Percentiles rank a stretch among this genome's conserved stretches.
phyloP scores from a whole-genome alignment of 2,888 invertebrate species.

The Nasonia oneida region DNA sequence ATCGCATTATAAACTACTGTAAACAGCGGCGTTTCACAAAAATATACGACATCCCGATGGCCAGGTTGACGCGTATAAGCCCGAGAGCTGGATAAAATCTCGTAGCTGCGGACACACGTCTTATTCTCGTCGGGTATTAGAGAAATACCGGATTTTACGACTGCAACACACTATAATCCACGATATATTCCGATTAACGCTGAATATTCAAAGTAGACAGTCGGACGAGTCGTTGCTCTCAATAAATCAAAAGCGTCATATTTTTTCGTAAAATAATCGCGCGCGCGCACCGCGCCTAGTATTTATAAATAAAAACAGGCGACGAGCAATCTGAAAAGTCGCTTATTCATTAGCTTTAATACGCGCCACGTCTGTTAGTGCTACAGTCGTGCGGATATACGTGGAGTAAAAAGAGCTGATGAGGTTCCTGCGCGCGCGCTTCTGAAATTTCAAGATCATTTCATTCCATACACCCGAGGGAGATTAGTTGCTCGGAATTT shows the following conservation, averaged over 20 bases:
- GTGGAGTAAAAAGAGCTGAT: slow-evolving; percentile 3
- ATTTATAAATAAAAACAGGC: background rate
- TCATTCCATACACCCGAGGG: slow-evolving; percentile 17
- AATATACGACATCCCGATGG: background rate
- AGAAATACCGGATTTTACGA: background rate
- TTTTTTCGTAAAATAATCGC: background rate
- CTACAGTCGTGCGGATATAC: background rate
- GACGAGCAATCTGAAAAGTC: background rate
- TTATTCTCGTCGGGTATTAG: background rate
- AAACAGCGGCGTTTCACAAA: background rate
- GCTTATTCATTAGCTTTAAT: slow-evolving; percentile 49
- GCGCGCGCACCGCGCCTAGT: background rate
- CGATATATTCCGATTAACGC: background rate
- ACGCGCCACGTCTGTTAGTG: background rate
- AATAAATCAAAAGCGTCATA: background rate
- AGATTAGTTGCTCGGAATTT: slow-evolving; percentile 53
- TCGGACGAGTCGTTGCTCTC: background rate
- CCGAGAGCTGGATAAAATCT: background rate
- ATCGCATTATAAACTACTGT: background rate
- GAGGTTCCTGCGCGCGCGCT: slow-evolving; percentile 16
- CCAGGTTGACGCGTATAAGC: background rate
- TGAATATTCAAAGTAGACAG: slow-evolving; percentile 7
- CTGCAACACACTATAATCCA: background rate
- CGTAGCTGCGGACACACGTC: background rate
- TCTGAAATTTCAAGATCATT: slow-evolving; percentile 55